Percentiles rank a stretch among this genome's conserved stretches.
Evolutionary conservation across 2,113 vertebrate genomes (phyloP).

Genomic region (Laticauda laticaudata): DNA sequence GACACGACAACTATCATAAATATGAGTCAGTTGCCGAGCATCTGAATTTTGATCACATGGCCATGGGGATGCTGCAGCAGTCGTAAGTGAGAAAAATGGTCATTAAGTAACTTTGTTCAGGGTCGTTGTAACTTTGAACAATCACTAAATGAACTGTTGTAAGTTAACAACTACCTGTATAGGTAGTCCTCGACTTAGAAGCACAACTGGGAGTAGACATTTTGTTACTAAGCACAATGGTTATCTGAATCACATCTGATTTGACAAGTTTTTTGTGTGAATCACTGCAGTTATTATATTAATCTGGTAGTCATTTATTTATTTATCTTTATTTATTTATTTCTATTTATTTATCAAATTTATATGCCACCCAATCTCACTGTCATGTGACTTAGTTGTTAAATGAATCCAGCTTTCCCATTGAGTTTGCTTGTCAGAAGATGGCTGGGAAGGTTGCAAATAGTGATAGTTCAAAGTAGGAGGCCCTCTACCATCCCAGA

Average conservation of each 20-base stretch:
- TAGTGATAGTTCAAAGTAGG: neutral
- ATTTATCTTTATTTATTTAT: no score
- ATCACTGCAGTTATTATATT: neutral
- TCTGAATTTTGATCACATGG: no score
- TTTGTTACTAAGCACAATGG: neutral
- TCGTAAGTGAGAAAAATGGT: no score
- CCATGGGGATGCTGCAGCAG: no score
- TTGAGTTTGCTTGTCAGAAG: neutral
- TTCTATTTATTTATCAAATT: neutral
- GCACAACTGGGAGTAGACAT: neutral
- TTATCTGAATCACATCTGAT: neutral
- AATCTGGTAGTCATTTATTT: neutral
- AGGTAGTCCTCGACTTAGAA: neutral
- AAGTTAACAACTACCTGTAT: neutral
- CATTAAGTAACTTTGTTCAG: no score
- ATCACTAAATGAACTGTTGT: no score
- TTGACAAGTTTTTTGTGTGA: neutral
- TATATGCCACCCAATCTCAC: neutral
- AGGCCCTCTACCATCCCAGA: neutral
- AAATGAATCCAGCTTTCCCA: neutral
- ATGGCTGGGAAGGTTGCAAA: no score
- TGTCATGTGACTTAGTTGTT: neutral
- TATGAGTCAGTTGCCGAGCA: no score
- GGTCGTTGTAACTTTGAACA: no score
- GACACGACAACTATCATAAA: no score